Conservation (phyloP, 2,797 vertebrate species). For the Botia kubotai region DNA sequence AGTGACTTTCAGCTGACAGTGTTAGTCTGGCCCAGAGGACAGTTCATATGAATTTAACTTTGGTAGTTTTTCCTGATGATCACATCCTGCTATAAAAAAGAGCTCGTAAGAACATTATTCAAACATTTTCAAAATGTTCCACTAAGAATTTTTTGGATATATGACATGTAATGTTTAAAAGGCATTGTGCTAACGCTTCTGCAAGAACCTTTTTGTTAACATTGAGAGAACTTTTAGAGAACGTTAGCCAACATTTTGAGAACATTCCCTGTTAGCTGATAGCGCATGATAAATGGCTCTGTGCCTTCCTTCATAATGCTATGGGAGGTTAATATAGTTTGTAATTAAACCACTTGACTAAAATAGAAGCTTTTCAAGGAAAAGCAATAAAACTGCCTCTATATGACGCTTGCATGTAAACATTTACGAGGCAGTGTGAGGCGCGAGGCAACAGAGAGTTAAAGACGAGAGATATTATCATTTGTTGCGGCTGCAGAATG, state of each 20-base stretch:
- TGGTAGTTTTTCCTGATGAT: not conserved
- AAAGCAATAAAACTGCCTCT: constrained; percentile 41
- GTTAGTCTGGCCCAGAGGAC: not conserved
- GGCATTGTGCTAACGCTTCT: no score
- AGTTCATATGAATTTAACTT: not conserved
- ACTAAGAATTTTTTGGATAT: no score
- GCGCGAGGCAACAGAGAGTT: constrained; percentile 57
- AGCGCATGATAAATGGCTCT: constrained; percentile 23
- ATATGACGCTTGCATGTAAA: constrained; percentile 62
- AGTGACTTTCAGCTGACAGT: constrained; percentile 47
- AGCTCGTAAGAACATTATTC: no score
- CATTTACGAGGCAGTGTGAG: constrained; percentile 62
- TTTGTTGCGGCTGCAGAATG: constrained; percentile 61
- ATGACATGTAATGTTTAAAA: no score
- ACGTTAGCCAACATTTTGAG: no score
- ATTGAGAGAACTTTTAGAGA: no score
- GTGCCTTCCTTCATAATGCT: not conserved
- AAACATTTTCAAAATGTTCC: no score
- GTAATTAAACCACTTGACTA: constrained; percentile 15
- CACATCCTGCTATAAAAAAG: no score
- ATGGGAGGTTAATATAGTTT: not conserved
- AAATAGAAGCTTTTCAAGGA: not conserved
- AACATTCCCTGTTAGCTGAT: not conserved
- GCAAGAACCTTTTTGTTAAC: no score
- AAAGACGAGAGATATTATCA: constrained; percentile 50